Conservation (phyloP, 2,888 invertebrate genomes). For the Boloria selene region DNA sequence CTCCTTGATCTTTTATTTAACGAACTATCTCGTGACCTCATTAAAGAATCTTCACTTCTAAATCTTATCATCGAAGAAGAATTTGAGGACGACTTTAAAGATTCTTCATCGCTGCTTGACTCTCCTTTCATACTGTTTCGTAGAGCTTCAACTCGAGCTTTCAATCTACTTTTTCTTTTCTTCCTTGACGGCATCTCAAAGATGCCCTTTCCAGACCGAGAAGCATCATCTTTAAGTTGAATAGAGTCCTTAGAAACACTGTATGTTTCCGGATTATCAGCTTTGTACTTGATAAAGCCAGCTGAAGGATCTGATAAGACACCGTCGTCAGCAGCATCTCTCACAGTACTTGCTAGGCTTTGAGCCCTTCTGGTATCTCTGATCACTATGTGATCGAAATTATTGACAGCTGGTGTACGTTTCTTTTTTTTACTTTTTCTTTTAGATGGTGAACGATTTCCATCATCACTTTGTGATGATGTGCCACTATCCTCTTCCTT, state of each 20-base stretch:
- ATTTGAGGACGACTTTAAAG: conserved; percentile 83
- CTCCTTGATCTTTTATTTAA: conserved; percentile 85
- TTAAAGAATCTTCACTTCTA: conserved; percentile 86
- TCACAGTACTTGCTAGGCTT: conserved; percentile 70
- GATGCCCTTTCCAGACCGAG: conserved; percentile 69
- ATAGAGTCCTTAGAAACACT: conserved; percentile 68
- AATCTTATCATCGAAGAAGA: conserved; percentile 85
- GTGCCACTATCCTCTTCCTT: conserved; percentile 84
- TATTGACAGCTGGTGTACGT: conserved; percentile 75
- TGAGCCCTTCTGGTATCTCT: conserved; percentile 78
- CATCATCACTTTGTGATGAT: conserved; percentile 78
- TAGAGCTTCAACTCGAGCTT: conserved; percentile 86
- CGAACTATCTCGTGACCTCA: conserved; percentile 82
- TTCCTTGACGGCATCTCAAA: conserved; percentile 80
- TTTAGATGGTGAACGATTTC: conserved; percentile 69
- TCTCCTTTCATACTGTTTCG: conserved; percentile 84
- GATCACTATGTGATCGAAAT: conserved; percentile 86
- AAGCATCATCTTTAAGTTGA: conserved; percentile 64
- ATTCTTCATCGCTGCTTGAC: conserved; percentile 88
- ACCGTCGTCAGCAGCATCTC: conserved; percentile 75
- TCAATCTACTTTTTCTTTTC: conserved; percentile 82
- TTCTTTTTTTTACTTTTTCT: conserved; percentile 80
- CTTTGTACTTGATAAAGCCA: conserved; percentile 72
- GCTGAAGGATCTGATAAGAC: conserved; percentile 83
- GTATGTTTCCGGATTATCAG: conserved; percentile 63